Evolutionary conservation across 1,140 invertebrate genomes (phyloP), one percentile per base, ranked within the genome.

Genomic region (Daktulosphaira vitifoliae): DNA sequence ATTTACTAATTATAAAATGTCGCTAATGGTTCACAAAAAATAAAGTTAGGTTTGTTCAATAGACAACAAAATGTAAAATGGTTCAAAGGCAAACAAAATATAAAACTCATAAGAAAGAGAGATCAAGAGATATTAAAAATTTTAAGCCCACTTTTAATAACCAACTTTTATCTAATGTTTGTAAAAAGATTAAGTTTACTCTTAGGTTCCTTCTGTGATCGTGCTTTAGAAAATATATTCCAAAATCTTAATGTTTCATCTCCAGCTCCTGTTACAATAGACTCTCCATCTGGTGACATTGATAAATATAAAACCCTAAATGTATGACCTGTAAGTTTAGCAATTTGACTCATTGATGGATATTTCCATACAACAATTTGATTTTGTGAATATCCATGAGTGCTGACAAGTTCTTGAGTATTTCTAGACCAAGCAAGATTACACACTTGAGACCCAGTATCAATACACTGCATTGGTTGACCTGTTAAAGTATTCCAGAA

Each of bases 401-500:
- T 99, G 71, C 92, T 96, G 37, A 68, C 95, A 72, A 99, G 77
- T 78, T 99, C 96, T 68, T 92, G 95, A 52, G 93, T 94, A 78
- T 98, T 94, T 75, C 97, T 98, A 13, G 95, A 98, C 97, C 97
- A 99, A 22, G 96, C 96, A 52, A 99, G 77, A 78, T 99, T 99
- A 77, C 96, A 99, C 15, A 99, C 95, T 69, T 72, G 87, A 22
- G 83, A 85, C 7, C 86, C 95, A 3, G 97, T 99, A 75, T 99
- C 96, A 37, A 99, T 90, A 76, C 90, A 95, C 75, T 98, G 95
- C 88, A 99, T 92, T 3, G 95, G 92, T 77, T 99, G 96, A 7
- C 90, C 92, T n/a, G 96, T 99, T 37, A 99, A 77, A 1, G 96
- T 99, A 75, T 99, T 99, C 96, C 96, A 99, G 78, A 99, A 99